Conservation (phyloP, 2,797 vertebrate genomes). For the Picus viridis region DNA sequence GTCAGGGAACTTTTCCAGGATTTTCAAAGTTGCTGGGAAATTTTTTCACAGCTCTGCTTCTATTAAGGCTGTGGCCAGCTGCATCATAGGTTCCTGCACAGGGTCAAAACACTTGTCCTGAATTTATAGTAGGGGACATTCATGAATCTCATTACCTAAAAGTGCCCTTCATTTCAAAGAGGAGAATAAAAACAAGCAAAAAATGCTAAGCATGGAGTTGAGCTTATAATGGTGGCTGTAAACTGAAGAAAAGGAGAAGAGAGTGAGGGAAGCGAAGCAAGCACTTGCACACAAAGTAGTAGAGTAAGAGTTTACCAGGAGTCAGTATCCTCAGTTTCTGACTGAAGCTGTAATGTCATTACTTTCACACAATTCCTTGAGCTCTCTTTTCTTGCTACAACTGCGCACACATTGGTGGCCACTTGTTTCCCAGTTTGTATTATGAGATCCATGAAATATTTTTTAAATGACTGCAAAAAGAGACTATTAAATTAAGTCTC, state of each 20-base stretch:
- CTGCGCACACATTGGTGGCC: background rate
- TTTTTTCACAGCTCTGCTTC: background rate
- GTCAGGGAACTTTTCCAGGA: constrained; percentile 12
- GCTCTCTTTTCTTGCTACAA: background rate
- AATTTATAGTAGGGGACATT: background rate
- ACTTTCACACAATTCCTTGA: background rate
- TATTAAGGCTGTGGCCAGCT: background rate
- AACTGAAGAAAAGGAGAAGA: background rate
- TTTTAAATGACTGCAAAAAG: background rate
- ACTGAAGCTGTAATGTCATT: background rate
- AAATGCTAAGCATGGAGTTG: background rate
- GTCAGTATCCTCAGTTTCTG: background rate
- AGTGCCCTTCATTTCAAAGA: background rate
- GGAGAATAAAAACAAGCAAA: background rate
- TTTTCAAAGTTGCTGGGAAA: constrained; percentile 32
- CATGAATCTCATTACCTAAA: background rate
- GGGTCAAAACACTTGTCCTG: constrained; percentile 23
- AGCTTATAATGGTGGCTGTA: background rate
- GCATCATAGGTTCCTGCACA: background rate
- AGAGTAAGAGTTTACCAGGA: background rate
- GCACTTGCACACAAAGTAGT: background rate
- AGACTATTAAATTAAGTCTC: background rate
- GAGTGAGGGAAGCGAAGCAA: background rate
- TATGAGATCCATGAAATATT: background rate
- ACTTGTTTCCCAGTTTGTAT: background rate